Percentiles rank a stretch among this genome's conserved stretches.
phyloP scores from a whole-genome alignment of 2,797 vertebrate genomes.

The Urophycis tenuis region DNA sequence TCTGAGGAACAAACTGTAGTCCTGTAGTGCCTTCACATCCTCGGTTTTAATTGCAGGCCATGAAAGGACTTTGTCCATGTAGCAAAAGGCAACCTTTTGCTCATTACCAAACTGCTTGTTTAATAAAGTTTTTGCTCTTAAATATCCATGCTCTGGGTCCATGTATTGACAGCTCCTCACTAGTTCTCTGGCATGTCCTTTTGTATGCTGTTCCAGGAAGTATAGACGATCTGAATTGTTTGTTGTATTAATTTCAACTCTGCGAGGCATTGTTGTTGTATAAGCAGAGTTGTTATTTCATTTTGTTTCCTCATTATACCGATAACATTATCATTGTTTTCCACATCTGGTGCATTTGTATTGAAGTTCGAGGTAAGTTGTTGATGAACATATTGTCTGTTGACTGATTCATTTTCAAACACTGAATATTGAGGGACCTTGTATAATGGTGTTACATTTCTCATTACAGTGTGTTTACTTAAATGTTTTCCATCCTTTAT shows the following conservation, averaged over 20 bases:
- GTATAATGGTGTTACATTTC: too few relatives aligned
- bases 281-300: neutral
- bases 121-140: neutral
- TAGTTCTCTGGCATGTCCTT: neutral
- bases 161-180: neutral
- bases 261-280: neutral
- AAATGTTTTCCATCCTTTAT: too few relatives aligned
- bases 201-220: neutral
- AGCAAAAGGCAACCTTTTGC: neutral
- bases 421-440: too few relatives aligned
- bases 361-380: neutral
- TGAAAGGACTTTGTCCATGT: neutral
- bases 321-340: neutral
- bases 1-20: too few relatives aligned
- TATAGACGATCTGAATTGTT: neutral
- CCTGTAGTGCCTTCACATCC: too few relatives aligned
- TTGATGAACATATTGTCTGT: too few relatives aligned
- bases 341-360: neutral
- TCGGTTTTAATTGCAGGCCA: neutral
- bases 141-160: neutral
- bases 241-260: neutral
- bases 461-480: too few relatives aligned
- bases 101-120: neutral
- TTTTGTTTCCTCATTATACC: neutral
- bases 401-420: too few relatives aligned